A percentile compares a stretch with the other conserved stretches of the same genome.
phyloP scores from a whole-genome alignment of 2,888 invertebrate species.

The Campaea margaritaria region DNA sequence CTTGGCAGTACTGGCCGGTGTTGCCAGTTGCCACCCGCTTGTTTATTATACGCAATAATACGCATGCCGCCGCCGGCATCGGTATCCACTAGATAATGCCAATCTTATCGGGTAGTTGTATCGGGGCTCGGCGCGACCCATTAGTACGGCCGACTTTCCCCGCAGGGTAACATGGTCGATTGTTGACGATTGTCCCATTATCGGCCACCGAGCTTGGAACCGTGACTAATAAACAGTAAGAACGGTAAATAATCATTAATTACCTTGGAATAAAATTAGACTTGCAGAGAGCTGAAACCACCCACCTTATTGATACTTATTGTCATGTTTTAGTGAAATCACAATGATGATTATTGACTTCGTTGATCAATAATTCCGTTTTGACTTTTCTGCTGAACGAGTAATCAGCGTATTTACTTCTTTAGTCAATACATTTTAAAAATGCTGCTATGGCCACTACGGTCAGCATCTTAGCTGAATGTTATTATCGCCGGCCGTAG shows the following conservation, averaged over 20 bases:
- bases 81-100: slow-evolving; percentile 54
- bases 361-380: too few species aligned
- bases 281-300: too few species aligned
- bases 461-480: slow-evolving; percentile 10
- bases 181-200: slow-evolving; percentile 65
- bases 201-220: slow-evolving; percentile 43
- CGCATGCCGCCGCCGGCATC: slow-evolving; percentile 31
- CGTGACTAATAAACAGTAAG: background rate
- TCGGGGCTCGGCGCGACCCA: slow-evolving; percentile 63
- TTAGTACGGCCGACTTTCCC: slow-evolving; percentile 81
- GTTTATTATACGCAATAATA: slow-evolving; percentile 46
- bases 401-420: too few species aligned
- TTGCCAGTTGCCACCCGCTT: slow-evolving; percentile 40
- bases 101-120: slow-evolving; percentile 70
- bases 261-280: background rate
- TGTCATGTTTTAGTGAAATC: too few species aligned
- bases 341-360: too few species aligned
- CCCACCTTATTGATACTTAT: too few species aligned
- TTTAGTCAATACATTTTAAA: background rate
- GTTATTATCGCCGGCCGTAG: slow-evolving; percentile 22
- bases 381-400: too few species aligned
- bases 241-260: background rate
- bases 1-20: slow-evolving; percentile 27
- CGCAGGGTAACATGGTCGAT: slow-evolving; percentile 55
- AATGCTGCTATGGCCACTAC: background rate